Base-by-base conservation (phyloP, 2,888 invertebrate genomes). In the Diplazon laetatorius region DNA sequence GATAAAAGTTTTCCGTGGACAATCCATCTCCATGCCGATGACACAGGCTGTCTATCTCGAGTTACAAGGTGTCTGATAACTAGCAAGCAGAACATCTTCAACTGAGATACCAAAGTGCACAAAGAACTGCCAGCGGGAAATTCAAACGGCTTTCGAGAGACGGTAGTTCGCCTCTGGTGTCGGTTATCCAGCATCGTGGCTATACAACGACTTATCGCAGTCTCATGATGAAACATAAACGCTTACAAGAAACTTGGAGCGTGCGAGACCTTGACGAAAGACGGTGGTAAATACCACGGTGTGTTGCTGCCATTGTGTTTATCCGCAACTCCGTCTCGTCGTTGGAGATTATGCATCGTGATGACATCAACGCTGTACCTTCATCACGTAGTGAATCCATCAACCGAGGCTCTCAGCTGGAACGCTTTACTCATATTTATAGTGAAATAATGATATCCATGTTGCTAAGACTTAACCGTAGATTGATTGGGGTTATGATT, bases 181-280 rank as follows among this genome's bases (percentile, higher is more conserved):
- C 48, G 37, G 25, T 37, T 37, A 37, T 2, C 35, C 5, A 25
- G 48, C 35, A 46, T 65, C 37, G 25, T 39, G 12, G 48, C 8
- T 18, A 12, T 16, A 30, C 6, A 30, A 30, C 59, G 57, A 57
- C 62, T 65, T 48, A 52, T 52, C 42, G 46, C 48, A 59, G 48
- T 35, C 59, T 76, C 70, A 71, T 71, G 39, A 70, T 48, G 52
- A 66, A 76, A 71, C 60, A 66, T 42, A 70, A 50, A 50, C 42
- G 50, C 59, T 70, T 63, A 76, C 65, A 71, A 65, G 70, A 71
- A 76, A 76, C 76, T 76, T 76, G 59, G 65, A 66, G 70, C 57
- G 63, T 55, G 48, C 16, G 57, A 39, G 48, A 69, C 25, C 39
- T 46, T 25, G 46, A 52, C 55, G 62, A 35, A 37, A 30, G 25